Percentiles rank a stretch among this genome's conserved stretches.
Conservation (phyloP, 2,113 vertebrate genomes). For the Ploceus nigricollis region DNA sequence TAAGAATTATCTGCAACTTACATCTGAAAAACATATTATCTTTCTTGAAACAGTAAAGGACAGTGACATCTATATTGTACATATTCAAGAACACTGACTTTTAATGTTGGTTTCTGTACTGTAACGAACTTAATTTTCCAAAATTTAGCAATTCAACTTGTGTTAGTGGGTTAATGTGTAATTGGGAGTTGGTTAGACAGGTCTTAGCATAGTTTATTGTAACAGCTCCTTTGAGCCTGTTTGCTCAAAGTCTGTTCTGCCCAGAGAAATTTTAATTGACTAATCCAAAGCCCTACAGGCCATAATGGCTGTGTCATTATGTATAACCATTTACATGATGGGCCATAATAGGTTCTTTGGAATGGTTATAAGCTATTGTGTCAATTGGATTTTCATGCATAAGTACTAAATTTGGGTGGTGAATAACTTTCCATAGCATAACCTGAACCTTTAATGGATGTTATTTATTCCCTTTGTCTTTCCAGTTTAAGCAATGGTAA, state of each 20-base stretch:
- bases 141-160: not conserved
- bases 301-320: not conserved
- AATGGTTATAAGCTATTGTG: not conserved
- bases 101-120: not conserved
- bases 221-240: conserved; percentile 13
- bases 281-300: not conserved
- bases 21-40: not conserved
- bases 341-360: not conserved
- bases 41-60: not conserved
- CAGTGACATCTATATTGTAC: not conserved
- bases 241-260: not conserved
- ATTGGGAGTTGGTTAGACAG: not conserved
- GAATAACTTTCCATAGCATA: not conserved
- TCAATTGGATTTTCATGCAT: conserved; percentile 5
- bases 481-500: not conserved
- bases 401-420: not conserved
- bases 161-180: not conserved
- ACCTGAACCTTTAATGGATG: not conserved
- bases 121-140: not conserved
- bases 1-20: not conserved
- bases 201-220: not conserved
- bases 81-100: not conserved
- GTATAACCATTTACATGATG: not conserved
- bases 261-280: conserved; percentile 14
- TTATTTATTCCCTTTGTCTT: conserved; percentile 16